phyloP scores from a whole-genome alignment of 2,888 invertebrate species.

The Parnassius apollo region DNA sequence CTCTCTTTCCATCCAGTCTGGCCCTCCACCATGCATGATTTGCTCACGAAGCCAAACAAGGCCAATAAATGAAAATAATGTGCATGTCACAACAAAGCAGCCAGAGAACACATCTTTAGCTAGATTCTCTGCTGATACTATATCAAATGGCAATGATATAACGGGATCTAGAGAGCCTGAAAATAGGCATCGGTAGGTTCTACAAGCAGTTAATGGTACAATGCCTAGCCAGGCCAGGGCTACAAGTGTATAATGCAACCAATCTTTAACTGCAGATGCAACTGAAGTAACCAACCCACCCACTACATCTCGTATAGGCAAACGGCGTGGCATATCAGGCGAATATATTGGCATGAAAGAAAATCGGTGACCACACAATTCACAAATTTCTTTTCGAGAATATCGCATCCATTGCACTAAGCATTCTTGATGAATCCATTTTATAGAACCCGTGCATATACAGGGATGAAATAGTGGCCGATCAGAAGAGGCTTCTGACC shows the following conservation, averaged over 20 bases:
- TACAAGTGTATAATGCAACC: conserved; percentile 98
- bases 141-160: conserved; percentile 93
- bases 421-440: conserved; percentile 99
- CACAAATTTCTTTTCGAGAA: conserved; percentile 99
- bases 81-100: conserved; percentile 97
- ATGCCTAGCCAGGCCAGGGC: conserved; percentile 98
- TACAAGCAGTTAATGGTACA: conserved; percentile 97
- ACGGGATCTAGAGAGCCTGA: conserved; percentile 93
- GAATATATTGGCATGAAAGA: conserved; percentile 99
- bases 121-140: conserved; percentile 95
- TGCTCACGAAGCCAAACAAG: conserved; percentile 99
- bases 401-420: conserved; percentile 99
- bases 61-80: conserved; percentile 97
- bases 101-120: conserved; percentile 97
- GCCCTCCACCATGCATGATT: conserved; percentile 97
- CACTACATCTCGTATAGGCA: conserved; percentile 95
- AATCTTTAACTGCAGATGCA: conserved; percentile 95
- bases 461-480: conserved; percentile 98
- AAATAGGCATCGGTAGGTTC: conserved; percentile 96
- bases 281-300: conserved; percentile 94
- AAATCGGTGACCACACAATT: conserved; percentile 97
- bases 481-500: conserved; percentile 95
- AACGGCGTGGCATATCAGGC: conserved; percentile 99
- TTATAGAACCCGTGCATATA: conserved; percentile 99
- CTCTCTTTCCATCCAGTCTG: conserved; percentile 95